These are phyloP conservation scores for Pachyseris speciosa DNA, from an alignment of 64 coral and sea anemone genomes.

Conservation along the genomic window DNA sequence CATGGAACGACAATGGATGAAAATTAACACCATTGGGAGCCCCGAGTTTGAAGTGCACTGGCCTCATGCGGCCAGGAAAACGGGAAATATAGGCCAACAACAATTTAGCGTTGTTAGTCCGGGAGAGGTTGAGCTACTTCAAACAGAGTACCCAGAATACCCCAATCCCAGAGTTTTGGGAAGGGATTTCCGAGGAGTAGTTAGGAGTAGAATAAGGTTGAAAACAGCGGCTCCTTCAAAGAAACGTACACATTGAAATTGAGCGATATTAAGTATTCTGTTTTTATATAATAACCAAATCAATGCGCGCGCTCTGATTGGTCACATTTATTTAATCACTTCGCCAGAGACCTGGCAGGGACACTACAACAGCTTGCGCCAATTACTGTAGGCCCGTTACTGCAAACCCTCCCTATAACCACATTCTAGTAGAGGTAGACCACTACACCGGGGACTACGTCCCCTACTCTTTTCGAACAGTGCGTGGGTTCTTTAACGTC, in stretches of 20 bases:
- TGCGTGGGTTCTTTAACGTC: no score
- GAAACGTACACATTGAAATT: neutral
- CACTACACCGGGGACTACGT: no score
- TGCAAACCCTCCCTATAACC: no score
- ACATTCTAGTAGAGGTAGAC: no score
- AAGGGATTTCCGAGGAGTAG: neutral
- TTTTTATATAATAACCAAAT: no score
- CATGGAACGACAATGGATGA: slow-evolving; percentile 62
- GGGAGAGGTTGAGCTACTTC: slow-evolving; percentile 82
- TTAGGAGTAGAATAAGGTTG: neutral
- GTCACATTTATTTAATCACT: no score
- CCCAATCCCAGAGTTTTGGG: neutral
- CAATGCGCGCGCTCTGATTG: no score
- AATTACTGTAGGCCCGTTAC: no score
- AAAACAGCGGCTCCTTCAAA: neutral
- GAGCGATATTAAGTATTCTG: no score
- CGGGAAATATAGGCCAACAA: slow-evolving; percentile 54
- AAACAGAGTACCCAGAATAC: slow-evolving; percentile 87
- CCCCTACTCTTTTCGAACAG: no score
- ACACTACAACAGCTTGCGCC: no score
- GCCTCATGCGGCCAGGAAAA: slow-evolving; percentile 27
- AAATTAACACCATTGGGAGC: slow-evolving; percentile 49
- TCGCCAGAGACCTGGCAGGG: no score
- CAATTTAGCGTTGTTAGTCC: slow-evolving; percentile 76
- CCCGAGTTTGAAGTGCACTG: slow-evolving; percentile 77